Evolutionary conservation across 2,797 vertebrate genomes (phyloP), one percentile per base, ranked within the genome.

Genomic region (Epinephelus coioides): DNA sequence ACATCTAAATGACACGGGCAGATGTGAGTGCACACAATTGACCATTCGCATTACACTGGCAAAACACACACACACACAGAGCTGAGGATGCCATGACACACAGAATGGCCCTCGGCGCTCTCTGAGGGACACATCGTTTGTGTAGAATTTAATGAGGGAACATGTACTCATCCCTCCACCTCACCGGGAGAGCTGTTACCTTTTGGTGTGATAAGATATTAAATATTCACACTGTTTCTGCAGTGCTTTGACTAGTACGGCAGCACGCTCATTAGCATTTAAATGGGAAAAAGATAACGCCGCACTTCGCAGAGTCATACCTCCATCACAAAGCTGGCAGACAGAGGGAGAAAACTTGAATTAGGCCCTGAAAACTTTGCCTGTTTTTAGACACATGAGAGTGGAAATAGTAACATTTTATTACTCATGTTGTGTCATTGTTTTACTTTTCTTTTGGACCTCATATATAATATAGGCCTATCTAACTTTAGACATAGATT

Each of bases 231-330:
- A 92, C 86, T 86, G 88, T 94, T 91, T 94, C 90, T 63, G 67
- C 86, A 27, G 82, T 62, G 59, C 90, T 91, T 91, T 92, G 88
- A 93, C 91, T 92, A 21, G 72, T 88, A 88, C n/a, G 78, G 88
- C 86, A 84, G 90, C 76, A 73, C 44, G 54, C 94, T 95, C 95
- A 95, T 96, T 96, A 95, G 94, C 95, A 96, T 95, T 95, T 95
- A 96, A 95, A 96, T 95, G 72, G 93, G 87, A 93, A 95, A 95
- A 94, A 94, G 93, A 95, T 95, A 95, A 93, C 81, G 71, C 78
- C 5, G 50, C 84, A 90, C 85, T 92, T 90, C 60, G 71, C 88
- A 86, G 81, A 94, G 90, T 94, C 87, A 85, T 91, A 92, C 87
- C 89, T 92, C 79, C 79, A 74, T 88, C 89, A 89, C 86, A 73